Evolutionary conservation across 2,113 vertebrate genomes (phyloP).

Genomic region (Geococcyx californianus): DNA sequence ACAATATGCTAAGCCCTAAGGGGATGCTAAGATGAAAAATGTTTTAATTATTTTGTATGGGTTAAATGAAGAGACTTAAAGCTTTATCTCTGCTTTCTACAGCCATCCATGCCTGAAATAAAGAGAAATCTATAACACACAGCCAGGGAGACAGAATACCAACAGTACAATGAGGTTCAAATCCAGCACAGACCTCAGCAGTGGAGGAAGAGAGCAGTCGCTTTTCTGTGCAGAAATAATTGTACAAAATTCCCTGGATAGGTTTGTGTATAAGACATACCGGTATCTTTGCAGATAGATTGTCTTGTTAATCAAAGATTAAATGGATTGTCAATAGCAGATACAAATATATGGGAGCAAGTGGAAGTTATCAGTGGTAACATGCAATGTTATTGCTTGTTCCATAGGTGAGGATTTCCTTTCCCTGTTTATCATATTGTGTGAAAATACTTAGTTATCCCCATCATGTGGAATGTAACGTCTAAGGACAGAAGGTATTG

Average conservation of each 20-base stretch:
- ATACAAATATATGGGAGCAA: background rate
- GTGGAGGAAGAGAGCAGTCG: background rate
- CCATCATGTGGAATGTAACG: background rate
- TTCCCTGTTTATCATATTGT: accelerated
- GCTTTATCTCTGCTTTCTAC: constrained; percentile 26
- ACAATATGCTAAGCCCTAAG: constrained; percentile 3
- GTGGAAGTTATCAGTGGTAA: background rate
- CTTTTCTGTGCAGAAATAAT: background rate
- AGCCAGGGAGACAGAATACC: background rate
- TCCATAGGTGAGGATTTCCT: background rate
- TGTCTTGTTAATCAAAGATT: background rate
- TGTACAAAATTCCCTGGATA: background rate
- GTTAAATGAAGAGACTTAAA: constrained; percentile 37
- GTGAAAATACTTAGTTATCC: background rate
- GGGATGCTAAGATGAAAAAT: constrained; percentile 45
- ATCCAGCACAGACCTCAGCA: background rate
- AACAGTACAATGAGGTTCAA: background rate
- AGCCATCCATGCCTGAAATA: constrained; percentile 4
- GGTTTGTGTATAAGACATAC: background rate
- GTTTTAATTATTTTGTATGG: constrained; percentile 26
- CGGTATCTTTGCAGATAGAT: background rate
- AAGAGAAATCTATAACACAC: background rate
- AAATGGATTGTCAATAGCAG: background rate
- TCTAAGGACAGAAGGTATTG: background rate
- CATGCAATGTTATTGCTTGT: background rate